phyloP scores from a whole-genome alignment of 2,113 vertebrate genomes.

The Cheilinus undulatus region DNA sequence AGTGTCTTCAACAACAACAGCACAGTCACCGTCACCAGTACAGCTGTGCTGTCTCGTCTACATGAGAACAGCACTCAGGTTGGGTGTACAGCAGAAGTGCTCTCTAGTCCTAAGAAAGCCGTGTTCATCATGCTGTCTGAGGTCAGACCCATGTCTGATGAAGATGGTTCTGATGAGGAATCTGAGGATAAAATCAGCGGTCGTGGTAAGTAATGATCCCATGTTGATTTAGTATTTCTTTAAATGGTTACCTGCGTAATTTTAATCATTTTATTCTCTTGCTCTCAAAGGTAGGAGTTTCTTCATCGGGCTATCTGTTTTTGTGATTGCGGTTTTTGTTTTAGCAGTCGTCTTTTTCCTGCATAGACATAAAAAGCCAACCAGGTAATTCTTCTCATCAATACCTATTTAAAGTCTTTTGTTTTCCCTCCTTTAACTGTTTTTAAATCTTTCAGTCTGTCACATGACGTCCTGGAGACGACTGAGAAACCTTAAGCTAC shows the following conservation, averaged over 20 bases:
- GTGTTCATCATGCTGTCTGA: not conserved
- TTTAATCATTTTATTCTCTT: not conserved
- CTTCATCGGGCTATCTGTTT: not conserved
- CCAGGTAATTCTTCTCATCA: not conserved
- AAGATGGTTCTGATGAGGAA: not conserved
- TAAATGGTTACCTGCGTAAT: not conserved
- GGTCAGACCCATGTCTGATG: not conserved
- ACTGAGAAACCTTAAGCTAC: not conserved
- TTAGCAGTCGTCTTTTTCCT: not conserved
- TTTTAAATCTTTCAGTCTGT: not conserved
- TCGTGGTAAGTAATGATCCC: not conserved
- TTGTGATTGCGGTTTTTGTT: not conserved
- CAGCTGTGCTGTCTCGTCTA: not conserved
- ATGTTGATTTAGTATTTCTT: not conserved
- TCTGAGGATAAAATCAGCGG: not conserved
- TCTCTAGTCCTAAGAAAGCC: not conserved
- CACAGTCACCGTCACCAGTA: slow-evolving; percentile 17
- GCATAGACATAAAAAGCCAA: not conserved
- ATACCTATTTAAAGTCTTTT: not conserved
- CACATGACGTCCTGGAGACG: not conserved
- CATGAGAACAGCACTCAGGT: not conserved
- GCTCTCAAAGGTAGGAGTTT: not conserved
- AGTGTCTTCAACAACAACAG: slow-evolving; percentile 27
- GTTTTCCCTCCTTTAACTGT: not conserved
- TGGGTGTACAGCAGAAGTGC: not conserved